Evolutionary conservation across 2,797 vertebrate genomes (phyloP), one percentile per base, ranked within the genome.

Genomic region (Denticeps clupeoides): DNA sequence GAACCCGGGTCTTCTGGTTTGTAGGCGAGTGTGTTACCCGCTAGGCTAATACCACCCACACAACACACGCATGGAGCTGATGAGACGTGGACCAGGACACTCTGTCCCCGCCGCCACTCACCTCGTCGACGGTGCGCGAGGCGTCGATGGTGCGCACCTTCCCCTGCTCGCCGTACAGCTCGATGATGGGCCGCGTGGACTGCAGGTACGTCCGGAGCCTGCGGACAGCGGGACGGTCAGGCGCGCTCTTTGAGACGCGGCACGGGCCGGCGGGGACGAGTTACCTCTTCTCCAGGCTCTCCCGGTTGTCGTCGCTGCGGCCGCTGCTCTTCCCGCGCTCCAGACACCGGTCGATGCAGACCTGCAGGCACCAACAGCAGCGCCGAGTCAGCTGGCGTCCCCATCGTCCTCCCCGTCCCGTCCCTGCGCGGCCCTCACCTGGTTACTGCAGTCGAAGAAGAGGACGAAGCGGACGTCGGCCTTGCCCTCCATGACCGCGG

Each of bases 241-340:
- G 13, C 6, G 7, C 22, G 7, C 25, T 2, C 7, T 8, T 4
- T 10, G 2, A 16, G 4, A 11, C 9, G 26, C 1, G 1, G 18
- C 12, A 6, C 13, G 21, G 7, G 38, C n/a, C n/a, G n/a, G n/a
- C 7, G 23, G 10, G 7, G 18, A 24, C 18, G 29, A 27, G n/a
- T 16, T 76, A 97, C 93, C 94, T 90, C 80, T 97, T 98, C 59
- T 90, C 84, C 81, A 99, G 73, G 57, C 93, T 97, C 56, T 92
- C 89, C 49, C 88, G 83, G 82, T 99, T 99, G 73, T 99, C 95
- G 12, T 99, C 95, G 5, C 85, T 88, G 56, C 93, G 87, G 2
- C 93, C 92, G 13, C 95, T 99, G 79, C 83, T 91, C 69, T 95
- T 94, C 41, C 95, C 93, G 60, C 95, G 82, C 66, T 99, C 93